Conservation (phyloP, 2,888 invertebrate genomes). For the Athrips mouffetella region DNA sequence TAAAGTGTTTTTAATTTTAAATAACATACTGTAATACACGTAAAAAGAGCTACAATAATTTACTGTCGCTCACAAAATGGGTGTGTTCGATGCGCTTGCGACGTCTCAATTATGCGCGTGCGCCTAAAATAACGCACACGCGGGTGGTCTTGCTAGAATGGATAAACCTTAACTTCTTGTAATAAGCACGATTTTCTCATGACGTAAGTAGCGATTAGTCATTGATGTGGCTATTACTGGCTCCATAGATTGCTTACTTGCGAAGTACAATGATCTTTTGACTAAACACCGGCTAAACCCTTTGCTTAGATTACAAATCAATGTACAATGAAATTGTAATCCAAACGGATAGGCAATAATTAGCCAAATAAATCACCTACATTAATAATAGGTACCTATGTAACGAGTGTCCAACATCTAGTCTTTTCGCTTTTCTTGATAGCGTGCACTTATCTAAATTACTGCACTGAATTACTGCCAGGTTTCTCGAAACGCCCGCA, state of each 20-base stretch:
- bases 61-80: not conserved
- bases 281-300: conserved; percentile 2
- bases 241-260: conserved; percentile 26
- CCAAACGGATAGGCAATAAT: no score
- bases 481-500: no score
- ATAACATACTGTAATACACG: not conserved
- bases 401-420: no score
- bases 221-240: conserved; percentile 15
- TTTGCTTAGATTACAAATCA: conserved; percentile 1
- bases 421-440: no score
- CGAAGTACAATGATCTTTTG: conserved; percentile 13
- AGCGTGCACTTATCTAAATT: no score
- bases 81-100: conserved; percentile 49
- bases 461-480: no score
- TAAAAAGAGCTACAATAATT: not conserved
- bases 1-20: not conserved
- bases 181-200: conserved; percentile 53
- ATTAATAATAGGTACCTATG: no score
- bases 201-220: conserved; percentile 35
- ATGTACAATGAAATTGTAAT: not conserved
- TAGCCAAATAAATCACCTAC: no score
- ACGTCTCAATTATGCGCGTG: conserved; percentile 71
- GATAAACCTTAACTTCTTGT: conserved; percentile 46
- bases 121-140: conserved; percentile 68
- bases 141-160: conserved; percentile 67